phyloP scores from a whole-genome alignment of 2,888 invertebrate species.

The Andrena haemorrhoa region DNA sequence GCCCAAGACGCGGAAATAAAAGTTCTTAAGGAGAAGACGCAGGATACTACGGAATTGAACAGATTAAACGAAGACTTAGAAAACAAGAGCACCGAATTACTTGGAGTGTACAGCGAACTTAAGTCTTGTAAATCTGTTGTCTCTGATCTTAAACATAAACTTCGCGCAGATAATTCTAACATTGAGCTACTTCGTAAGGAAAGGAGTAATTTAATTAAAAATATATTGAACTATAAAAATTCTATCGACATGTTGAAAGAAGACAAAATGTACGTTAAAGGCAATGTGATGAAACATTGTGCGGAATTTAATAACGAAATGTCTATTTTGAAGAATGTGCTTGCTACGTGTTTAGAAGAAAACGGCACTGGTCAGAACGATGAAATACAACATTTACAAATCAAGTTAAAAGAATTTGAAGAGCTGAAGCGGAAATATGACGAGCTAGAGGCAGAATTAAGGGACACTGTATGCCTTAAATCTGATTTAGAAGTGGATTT shows the following conservation, averaged over 20 bases:
- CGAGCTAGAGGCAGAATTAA: conserved; percentile 51
- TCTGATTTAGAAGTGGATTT: conserved; percentile 54
- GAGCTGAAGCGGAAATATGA: conserved; percentile 40
- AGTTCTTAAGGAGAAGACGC: conserved; percentile 63
- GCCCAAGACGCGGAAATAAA: conserved; percentile 72
- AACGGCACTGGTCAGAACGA: conserved; percentile 19
- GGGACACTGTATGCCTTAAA: conserved; percentile 31
- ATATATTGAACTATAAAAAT: conserved; percentile 70
- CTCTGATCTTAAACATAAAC: conserved; percentile 66
- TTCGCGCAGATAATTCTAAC: conserved; percentile 56
- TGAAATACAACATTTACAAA: conserved; percentile 33
- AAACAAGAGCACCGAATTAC: conserved; percentile 71
- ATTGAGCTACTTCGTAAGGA: conserved; percentile 68
- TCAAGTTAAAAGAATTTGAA: conserved; percentile 38
- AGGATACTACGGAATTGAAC: conserved; percentile 55
- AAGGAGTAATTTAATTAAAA: conserved; percentile 70
- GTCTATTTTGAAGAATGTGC: conserved; percentile 48
- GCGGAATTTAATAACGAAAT: conserved; percentile 56
- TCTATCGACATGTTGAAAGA: conserved; percentile 65
- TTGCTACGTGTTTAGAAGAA: conserved; percentile 47
- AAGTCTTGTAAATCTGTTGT: conserved; percentile 69
- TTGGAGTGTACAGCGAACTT: conserved; percentile 70
- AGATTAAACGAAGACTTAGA: conserved; percentile 70
- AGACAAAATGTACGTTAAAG: conserved; percentile 70
- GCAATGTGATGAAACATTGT: conserved; percentile 52